Evolutionary conservation across 2,113 vertebrate species (phyloP), one percentile per base, ranked within the genome.

Genomic region (Carassius gibelio): DNA sequence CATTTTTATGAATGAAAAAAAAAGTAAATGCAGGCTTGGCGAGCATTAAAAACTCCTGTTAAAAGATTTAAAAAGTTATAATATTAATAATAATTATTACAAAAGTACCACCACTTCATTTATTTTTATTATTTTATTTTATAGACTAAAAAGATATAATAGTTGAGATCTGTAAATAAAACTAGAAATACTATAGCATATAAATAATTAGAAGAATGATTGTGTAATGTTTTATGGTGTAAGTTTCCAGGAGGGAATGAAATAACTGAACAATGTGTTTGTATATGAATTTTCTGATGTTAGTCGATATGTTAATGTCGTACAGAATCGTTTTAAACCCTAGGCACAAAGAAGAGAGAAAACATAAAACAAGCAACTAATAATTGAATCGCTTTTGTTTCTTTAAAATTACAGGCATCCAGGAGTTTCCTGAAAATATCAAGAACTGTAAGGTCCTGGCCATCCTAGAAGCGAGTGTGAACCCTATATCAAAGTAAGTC

Each of bases 361-460:
- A 68, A 68, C 23, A 5, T 50, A 5, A 36, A 81, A 81, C 8
- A 3, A 30, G 4, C 8, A n/a, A 5, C 8, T 36, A 52, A 36
- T 64, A 11, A 34, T 34, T 1, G 0, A 77, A 55, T 55, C 34
- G 1, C 3, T 71, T n/a, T 82, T 71, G n/a, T 30, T 2, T 64
- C 81, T 87, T 85, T 42, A 1, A 36, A 55, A 89, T 88, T 92
- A 91, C 90, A 99, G 98, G 97, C 92, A 99, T 99, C 94, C 98
- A 99, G 91, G 98, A 99, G 92, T 99, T 99, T 95, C 98, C 98
- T 92, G 98, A 99, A 94, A 99, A 98, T 89, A 99, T 99, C 88
- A 99, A 99, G 92, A 99, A 99, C 82, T 99, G 98, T 94, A 99
- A 99, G 94, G 95, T 97, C 90, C 94, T 99, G 90, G 93, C 97